phyloP scores from a whole-genome alignment of 2,113 vertebrate species.

The Eulemur rufifrons region DNA sequence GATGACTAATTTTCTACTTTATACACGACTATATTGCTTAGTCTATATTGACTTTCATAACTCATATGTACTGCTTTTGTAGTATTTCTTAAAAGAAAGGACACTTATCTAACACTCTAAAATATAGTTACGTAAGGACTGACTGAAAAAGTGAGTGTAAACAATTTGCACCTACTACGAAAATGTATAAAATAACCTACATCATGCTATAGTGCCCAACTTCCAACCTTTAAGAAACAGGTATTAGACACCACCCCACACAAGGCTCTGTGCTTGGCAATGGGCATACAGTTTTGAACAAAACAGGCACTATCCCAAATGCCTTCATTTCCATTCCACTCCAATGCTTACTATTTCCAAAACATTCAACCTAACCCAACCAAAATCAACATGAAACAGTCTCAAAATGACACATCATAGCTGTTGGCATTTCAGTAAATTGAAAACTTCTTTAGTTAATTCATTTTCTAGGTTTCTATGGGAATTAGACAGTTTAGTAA shows the following conservation, averaged over 20 bases:
- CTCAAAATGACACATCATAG: neutral
- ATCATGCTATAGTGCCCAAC: neutral
- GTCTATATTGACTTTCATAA: neutral
- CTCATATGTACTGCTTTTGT: neutral
- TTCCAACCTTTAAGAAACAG: neutral
- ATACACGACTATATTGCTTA: neutral
- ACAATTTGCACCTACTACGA: neutral
- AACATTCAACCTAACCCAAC: slow-evolving; percentile 16
- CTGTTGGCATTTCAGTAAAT: slow-evolving; percentile 56
- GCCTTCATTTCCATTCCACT: neutral
- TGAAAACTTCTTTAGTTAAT: slow-evolving; percentile 57
- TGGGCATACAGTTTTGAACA: neutral
- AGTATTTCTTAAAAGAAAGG: slow-evolving; percentile 35
- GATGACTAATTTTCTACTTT: neutral
- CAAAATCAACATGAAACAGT: slow-evolving; percentile 46
- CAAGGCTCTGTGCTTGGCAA: neutral
- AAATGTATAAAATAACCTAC: slow-evolving; percentile 32
- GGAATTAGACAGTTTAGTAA: slow-evolving; percentile 57
- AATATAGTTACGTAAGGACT: neutral
- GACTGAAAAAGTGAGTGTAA: neutral
- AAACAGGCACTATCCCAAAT: neutral
- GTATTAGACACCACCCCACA: neutral
- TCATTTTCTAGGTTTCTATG: slow-evolving; percentile 57
- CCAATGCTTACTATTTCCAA: neutral
- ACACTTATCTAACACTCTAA: slow-evolving; percentile 19